Evolutionary conservation across 2,113 vertebrate genomes (phyloP).

Genomic region (Triplophysa dalaica): DNA sequence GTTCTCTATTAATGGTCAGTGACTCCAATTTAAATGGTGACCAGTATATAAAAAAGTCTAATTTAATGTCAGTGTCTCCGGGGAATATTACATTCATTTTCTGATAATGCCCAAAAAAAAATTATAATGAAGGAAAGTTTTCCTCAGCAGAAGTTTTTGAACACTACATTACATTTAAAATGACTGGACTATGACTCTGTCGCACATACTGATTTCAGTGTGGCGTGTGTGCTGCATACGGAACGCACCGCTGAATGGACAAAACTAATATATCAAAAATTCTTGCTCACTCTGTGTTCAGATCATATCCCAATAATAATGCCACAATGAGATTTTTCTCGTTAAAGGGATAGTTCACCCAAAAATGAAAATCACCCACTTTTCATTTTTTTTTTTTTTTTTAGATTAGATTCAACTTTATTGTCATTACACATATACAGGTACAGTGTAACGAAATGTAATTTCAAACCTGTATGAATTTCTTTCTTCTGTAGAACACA

Average conservation of each 20-base stretch:
- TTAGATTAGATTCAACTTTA: too few species aligned
- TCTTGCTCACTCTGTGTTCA: slow-evolving; percentile 45
- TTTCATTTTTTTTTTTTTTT: too few species aligned
- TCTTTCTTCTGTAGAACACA: too few species aligned
- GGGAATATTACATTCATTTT: slow-evolving; percentile 67
- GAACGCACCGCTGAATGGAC: slow-evolving; percentile 59
- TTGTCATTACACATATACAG: too few species aligned
- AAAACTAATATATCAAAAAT: slow-evolving; percentile 66
- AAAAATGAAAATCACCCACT: background rate
- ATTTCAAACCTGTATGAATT: too few species aligned
- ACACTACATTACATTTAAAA: slow-evolving; percentile 15
- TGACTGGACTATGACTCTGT: slow-evolving; percentile 61
- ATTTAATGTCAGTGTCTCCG: slow-evolving; percentile 67
- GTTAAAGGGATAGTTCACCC: background rate
- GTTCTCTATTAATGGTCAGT: slow-evolving; percentile 51
- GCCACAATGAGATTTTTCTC: slow-evolving; percentile 52
- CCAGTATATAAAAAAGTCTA: slow-evolving; percentile 67
- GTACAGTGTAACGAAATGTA: too few species aligned
- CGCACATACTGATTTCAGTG: slow-evolving; percentile 64
- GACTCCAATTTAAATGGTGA: slow-evolving; percentile 57
- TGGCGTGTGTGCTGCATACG: slow-evolving; percentile 65
- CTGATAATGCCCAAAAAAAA: too few species aligned
- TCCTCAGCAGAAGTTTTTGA: slow-evolving; percentile 56
- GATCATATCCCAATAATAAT: slow-evolving; percentile 62
- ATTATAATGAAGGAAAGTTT: slow-evolving; percentile 71